Evolutionary conservation across 2,797 vertebrate species (phyloP).

Genomic region (Rhinatrema bivittatum): DNA sequence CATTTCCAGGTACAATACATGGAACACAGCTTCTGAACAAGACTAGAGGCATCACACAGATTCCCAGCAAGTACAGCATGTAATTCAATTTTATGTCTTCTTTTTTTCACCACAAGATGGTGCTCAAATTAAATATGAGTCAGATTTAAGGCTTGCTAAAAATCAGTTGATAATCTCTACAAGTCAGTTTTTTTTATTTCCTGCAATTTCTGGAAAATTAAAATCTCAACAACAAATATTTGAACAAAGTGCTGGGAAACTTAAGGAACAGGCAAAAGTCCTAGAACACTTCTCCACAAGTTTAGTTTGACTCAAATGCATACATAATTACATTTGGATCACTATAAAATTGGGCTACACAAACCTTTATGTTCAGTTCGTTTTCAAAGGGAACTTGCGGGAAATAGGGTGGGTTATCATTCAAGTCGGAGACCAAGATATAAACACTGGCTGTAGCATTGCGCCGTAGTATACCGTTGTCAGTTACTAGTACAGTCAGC

Average conservation of each 20-base stretch:
- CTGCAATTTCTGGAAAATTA: too few species aligned
- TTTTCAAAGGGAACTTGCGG: conserved; percentile 55
- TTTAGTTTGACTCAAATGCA: background rate
- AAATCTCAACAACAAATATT: too few species aligned
- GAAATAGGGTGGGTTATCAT: conserved; percentile 78
- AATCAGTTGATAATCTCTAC: too few species aligned
- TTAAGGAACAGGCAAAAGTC: too few species aligned
- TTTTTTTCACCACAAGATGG: conserved; percentile 46
- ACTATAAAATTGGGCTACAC: background rate
- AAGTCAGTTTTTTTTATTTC: too few species aligned
- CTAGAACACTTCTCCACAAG: too few species aligned
- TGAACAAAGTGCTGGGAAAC: too few species aligned
- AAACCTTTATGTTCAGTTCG: conserved; percentile 64
- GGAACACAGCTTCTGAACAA: too few species aligned
- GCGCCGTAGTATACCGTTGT: conserved; percentile 69
- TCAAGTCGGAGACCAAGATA: conserved; percentile 69
- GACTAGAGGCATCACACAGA: too few species aligned
- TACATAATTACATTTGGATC: background rate
- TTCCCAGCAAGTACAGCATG: too few species aligned
- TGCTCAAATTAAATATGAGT: conserved; percentile 24
- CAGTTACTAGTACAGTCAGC: conserved; percentile 71
- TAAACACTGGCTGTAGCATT: conserved; percentile 64
- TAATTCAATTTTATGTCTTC: too few species aligned
- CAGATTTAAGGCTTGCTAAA: background rate
- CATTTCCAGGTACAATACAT: too few species aligned